Conservation (phyloP, 2,113 vertebrate species). For the Gulo gulo region DNA sequence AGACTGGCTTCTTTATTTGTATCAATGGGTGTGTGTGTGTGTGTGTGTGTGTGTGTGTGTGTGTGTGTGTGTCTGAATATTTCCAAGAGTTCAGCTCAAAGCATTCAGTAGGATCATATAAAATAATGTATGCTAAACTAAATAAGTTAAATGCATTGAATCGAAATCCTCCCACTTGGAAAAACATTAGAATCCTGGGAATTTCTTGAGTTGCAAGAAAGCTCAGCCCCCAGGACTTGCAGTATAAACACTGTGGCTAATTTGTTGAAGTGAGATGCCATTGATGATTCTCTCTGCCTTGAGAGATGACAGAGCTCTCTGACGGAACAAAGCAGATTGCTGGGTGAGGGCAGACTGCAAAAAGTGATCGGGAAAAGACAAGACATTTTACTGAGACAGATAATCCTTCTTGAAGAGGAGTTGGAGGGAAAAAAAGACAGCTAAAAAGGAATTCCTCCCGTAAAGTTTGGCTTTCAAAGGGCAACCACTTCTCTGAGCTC, state of each 20-base stretch:
- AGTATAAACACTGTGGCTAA: conserved; percentile 77
- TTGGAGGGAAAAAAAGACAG: neutral
- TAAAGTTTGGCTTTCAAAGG: conserved; percentile 25
- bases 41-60: neutral
- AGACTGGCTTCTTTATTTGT: neutral
- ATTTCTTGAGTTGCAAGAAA: conserved; percentile 67
- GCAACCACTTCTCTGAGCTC: neutral
- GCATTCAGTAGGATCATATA: neutral
- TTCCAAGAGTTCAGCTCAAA: conserved; percentile 29
- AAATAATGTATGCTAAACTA: conserved; percentile 31
- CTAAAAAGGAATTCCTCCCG: conserved; percentile 47
- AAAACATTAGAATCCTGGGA: conserved; percentile 76
- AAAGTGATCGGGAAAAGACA: conserved; percentile 57
- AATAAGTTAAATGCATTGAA: conserved; percentile 40
- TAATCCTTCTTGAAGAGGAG: conserved; percentile 64
- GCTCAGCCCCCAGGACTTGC: conserved; percentile 32
- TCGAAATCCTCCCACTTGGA: conserved; percentile 51
- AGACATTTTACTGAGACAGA: conserved; percentile 65
- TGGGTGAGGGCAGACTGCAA: conserved; percentile 22
- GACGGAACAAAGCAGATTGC: conserved; percentile 64
- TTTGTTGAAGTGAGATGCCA: conserved; percentile 77
- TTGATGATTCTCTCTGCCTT: conserved; percentile 71
- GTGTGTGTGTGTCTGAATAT: neutral
- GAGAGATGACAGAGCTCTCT: conserved; percentile 72
- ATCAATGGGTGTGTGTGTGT: neutral